Evolutionary conservation across 2,888 invertebrate genomes (phyloP), one percentile per base, ranked within the genome.

Genomic region (Tortricodes alternella): DNA sequence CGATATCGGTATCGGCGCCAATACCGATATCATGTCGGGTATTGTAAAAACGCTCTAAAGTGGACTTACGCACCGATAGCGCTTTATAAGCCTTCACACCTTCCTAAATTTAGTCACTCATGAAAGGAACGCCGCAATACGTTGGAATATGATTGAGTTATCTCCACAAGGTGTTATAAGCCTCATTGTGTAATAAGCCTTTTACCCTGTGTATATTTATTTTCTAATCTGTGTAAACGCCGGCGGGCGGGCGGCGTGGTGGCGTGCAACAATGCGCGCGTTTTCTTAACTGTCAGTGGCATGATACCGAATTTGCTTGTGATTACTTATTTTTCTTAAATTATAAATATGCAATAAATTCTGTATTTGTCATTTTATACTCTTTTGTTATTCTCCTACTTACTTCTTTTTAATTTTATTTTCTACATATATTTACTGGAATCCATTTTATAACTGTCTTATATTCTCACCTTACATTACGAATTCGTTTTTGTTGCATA

Each of bases 271-370:
- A 21, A 23, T 23, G 35, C 55, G 55, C 55, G 55, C 55, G 48
- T 49, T 49, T 55, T 49, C 55, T 43, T 16, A 27, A 29, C 34
- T 55, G 55, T 55, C 55, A 49, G 23, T 55, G 49, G 49, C 55
- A 49, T 35, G 27, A 4, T 27, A 13, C 11, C 8, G 1, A 4
- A 2, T 27, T 19, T 16, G 13, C 2, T 19, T 46, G 21, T 3
- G 16, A 23, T 34, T 27, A 9, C 21, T 9, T 38, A 24, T 19
- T 41, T 19, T 15, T 41, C n/a, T 24, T 24, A 13, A 8, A 27
- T 34, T 43, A 18, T 53, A 43, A 55, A 43, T 49, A 43, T 48
- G 39, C 46, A 35, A n/a, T 46, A 7, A 29, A 29, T 32, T 24
- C 23, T 13, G 24, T 2, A 19, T 16, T 34, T 39, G 15, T 13